phyloP scores from a whole-genome alignment of 2,797 vertebrate genomes.

The Trachops cirrhosus region DNA sequence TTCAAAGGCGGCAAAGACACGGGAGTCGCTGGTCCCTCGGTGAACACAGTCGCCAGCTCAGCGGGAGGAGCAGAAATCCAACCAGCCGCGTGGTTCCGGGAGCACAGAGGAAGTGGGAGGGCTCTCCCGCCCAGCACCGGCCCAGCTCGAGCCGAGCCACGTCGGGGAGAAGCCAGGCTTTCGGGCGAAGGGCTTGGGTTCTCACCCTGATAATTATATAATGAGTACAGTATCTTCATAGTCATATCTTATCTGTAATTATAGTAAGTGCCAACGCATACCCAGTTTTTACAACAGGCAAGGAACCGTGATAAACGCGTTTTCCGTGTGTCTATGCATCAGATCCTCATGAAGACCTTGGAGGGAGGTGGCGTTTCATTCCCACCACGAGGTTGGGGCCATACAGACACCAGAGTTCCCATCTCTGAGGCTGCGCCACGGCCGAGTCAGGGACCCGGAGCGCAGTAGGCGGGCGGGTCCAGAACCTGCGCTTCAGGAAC shows the following conservation, averaged over 20 bases:
- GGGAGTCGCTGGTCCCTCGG: accelerated
- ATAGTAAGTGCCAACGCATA: neutral
- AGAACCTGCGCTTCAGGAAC: neutral
- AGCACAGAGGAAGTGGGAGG: neutral
- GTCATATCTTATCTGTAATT: neutral
- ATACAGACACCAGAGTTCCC: neutral
- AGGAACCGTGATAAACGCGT: neutral
- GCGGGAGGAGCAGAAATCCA: neutral
- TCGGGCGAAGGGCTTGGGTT: neutral
- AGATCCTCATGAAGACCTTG: neutral
- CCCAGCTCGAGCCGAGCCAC: neutral
- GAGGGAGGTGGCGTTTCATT: neutral
- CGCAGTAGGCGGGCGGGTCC: neutral
- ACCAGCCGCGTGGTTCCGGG: neutral
- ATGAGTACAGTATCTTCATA: no score
- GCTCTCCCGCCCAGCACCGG: accelerated
- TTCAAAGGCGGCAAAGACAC: neutral
- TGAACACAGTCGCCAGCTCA: neutral
- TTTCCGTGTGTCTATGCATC: neutral
- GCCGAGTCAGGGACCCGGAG: neutral
- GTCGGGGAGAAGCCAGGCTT: neutral
- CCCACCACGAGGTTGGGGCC: neutral
- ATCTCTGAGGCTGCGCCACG: neutral
- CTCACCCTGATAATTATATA: neutral
- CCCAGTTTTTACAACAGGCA: neutral